phyloP scores from a whole-genome alignment of 2,113 vertebrate genomes.

The Oreochromis aureus region DNA sequence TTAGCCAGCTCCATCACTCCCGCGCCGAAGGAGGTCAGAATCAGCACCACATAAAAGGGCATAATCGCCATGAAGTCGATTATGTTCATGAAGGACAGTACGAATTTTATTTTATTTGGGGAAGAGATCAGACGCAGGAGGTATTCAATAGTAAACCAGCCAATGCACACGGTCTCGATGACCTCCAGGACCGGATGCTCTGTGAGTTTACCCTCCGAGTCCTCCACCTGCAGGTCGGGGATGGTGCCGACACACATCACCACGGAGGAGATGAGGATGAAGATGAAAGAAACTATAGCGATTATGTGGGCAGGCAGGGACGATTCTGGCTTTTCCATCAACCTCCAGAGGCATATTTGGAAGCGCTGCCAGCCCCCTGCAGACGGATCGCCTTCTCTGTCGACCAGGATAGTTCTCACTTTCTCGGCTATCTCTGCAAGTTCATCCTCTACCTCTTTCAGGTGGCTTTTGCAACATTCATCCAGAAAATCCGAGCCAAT shows the following conservation, averaged over 20 bases:
- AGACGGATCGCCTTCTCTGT: conserved; percentile 79
- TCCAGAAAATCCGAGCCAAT: conserved; percentile 87
- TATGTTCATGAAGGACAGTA: conserved; percentile 91
- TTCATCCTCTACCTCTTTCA: conserved; percentile 89
- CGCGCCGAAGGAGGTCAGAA: conserved; percentile 85
- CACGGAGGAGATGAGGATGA: conserved; percentile 88
- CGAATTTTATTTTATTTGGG: conserved; percentile 86
- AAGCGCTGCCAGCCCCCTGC: conserved; percentile 80
- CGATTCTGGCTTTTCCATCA: conserved; percentile 96
- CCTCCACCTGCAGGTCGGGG: conserved; percentile 87
- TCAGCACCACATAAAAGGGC: conserved; percentile 90
- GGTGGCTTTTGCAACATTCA: conserved; percentile 86
- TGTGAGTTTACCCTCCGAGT: conserved; percentile 78
- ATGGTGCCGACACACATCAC: conserved; percentile 96
- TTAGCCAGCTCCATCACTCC: conserved; percentile 89
- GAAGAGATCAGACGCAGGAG: conserved; percentile 85
- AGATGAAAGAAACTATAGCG: conserved; percentile 90
- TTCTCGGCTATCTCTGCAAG: conserved; percentile 91
- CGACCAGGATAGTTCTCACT: conserved; percentile 88
- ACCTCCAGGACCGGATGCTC: conserved; percentile 90
- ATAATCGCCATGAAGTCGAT: conserved; percentile 93
- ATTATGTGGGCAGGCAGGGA: conserved; percentile 83
- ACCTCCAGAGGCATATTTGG: conserved; percentile 86
- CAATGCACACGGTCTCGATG: conserved; percentile 93
- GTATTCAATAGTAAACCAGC: conserved; percentile 95